Evolutionary conservation across 2,113 vertebrate genomes (phyloP).

Genomic region (Dipodomys merriami): DNA sequence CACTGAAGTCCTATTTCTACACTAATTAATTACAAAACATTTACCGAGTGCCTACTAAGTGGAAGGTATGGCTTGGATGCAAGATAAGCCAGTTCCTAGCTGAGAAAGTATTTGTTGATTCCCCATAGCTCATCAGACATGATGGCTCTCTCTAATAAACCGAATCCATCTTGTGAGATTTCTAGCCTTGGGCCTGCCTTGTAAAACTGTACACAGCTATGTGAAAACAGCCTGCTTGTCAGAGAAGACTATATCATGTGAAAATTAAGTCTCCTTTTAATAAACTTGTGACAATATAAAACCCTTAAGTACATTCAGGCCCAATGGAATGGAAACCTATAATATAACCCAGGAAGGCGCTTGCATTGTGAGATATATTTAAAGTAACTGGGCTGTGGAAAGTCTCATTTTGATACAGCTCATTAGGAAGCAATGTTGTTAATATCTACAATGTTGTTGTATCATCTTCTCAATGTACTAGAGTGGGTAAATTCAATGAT

Average conservation of each 20-base stretch:
- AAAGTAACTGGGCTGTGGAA: slow-evolving; percentile 23
- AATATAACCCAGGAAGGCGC: neutral
- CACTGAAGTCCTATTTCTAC: neutral
- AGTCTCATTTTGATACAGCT: slow-evolving; percentile 44
- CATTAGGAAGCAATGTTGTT: slow-evolving; percentile 31
- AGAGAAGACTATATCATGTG: slow-evolving; percentile 5
- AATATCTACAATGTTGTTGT: neutral
- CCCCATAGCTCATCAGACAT: neutral
- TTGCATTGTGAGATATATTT: slow-evolving; percentile 50
- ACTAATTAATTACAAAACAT: neutral
- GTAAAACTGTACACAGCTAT: neutral
- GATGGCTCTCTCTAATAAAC: neutral
- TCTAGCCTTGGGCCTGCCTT: neutral
- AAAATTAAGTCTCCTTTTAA: slow-evolving; percentile 53
- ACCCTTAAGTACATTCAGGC: neutral
- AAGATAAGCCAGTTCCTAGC: neutral
- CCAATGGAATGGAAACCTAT: neutral
- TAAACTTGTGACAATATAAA: slow-evolving; percentile 24
- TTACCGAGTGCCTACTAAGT: neutral
- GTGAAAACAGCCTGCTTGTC: neutral
- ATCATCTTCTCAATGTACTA: slow-evolving; percentile 43
- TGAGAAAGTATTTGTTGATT: neutral
- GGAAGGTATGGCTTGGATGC: neutral
- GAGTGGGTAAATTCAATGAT: slow-evolving; percentile 2
- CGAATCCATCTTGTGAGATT: neutral